Evolutionary conservation across 1,140 invertebrate species (phyloP).

Genomic region (Drosophila erecta): DNA sequence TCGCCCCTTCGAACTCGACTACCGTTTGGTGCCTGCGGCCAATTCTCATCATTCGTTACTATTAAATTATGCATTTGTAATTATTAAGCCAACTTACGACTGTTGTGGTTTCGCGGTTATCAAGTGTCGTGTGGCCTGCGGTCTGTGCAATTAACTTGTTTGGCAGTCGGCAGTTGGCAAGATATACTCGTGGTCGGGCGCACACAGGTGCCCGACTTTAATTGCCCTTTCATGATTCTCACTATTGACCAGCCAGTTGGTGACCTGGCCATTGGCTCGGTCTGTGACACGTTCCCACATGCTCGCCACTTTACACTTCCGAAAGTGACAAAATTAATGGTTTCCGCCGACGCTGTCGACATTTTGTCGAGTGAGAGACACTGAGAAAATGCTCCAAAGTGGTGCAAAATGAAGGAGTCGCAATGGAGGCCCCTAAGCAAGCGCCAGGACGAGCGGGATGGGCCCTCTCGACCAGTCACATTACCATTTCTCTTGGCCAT

Average conservation of each 20-base stretch:
- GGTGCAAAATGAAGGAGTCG: conserved; percentile 44
- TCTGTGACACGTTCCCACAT: conserved; percentile 12
- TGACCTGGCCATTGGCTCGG: conserved; percentile 43
- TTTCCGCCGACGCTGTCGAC: conserved; percentile 72
- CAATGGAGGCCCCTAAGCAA: conserved; percentile 28
- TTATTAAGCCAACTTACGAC: conserved; percentile 67
- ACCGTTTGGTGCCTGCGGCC: conserved; percentile 4
- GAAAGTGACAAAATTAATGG: conserved; percentile 84
- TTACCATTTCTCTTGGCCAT: conserved; percentile 81
- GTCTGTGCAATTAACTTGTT: conserved; percentile 74
- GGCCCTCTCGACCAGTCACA: conserved; percentile 56
- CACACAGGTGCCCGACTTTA: conserved; percentile 66
- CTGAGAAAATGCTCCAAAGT: conserved; percentile 64
- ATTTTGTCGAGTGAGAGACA: conserved; percentile 69
- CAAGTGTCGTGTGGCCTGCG: conserved; percentile 44
- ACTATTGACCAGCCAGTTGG: conserved; percentile 48
- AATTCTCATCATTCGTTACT: conserved; percentile 36
- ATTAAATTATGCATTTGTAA: conserved; percentile 78
- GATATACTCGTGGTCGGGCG: conserved; percentile 12
- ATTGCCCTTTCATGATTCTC: conserved; percentile 77
- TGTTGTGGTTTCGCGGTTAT: conserved; percentile 63
- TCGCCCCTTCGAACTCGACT: conserved; percentile 14
- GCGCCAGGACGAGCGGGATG: background rate
- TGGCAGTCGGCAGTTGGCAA: conserved; percentile 40
- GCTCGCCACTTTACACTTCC: conserved; percentile 54